These are phyloP conservation scores for Pantherophis vulpinus DNA, from an alignment of 2,797 vertebrate genomes.

Conservation along the genomic window DNA sequence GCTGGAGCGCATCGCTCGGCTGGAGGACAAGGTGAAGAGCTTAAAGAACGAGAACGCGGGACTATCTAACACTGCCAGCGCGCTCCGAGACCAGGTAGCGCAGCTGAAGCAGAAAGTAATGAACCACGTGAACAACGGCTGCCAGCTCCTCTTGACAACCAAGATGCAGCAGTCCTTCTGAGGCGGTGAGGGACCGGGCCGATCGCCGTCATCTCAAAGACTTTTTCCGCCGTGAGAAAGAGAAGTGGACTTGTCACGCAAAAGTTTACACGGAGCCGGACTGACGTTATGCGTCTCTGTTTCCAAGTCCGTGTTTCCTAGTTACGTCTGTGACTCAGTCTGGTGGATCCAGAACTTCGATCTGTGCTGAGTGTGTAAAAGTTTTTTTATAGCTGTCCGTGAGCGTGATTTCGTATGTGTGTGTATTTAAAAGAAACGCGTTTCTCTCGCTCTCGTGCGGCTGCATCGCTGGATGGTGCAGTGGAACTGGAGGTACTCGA, in stretches of 20 bases:
- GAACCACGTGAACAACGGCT: conserved; percentile 89
- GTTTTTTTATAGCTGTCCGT: background rate
- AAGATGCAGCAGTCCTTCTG: conserved; percentile 81
- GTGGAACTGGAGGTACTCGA: conserved; percentile 5
- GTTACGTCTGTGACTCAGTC: conserved; percentile 17
- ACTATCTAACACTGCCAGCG: conserved; percentile 83
- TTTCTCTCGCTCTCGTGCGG: background rate
- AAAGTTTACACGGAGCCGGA: conserved; percentile 30
- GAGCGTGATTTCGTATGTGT: background rate
- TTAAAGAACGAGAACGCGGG: conserved; percentile 89
- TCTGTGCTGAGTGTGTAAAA: conserved; percentile 12
- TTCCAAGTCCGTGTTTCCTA: conserved; percentile 13
- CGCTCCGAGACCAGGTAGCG: conserved; percentile 88
- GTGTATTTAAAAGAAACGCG: conserved; percentile 23
- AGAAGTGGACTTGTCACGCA: background rate
- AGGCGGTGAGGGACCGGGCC: background rate
- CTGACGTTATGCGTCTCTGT: background rate
- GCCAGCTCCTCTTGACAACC: conserved; percentile 87
- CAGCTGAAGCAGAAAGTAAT: conserved; percentile 91
- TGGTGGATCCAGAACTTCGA: conserved; percentile 39
- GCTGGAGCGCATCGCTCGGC: conserved; percentile 89
- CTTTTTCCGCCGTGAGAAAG: background rate
- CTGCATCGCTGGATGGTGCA: conserved; percentile 36
- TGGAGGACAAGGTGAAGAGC: conserved; percentile 90
- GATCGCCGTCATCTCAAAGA: conserved; percentile 18